Evolutionary conservation across 1,140 invertebrate species (phyloP).

Genomic region (Potamilus streckersoni): DNA sequence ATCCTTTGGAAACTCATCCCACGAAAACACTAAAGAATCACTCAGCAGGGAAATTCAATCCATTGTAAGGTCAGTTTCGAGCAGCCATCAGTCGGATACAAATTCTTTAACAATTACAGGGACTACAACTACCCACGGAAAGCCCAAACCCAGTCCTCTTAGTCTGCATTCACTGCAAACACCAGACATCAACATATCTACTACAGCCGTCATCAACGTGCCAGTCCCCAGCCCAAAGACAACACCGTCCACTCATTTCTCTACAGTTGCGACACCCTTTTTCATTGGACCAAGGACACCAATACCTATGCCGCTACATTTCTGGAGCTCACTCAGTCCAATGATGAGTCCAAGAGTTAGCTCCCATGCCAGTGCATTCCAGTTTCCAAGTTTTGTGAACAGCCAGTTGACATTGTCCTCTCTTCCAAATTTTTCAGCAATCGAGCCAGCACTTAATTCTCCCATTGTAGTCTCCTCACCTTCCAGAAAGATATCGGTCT

Average conservation of each 20-base stretch:
- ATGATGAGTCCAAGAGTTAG: slow-evolving; percentile 53
- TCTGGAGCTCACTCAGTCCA: slow-evolving; percentile 62
- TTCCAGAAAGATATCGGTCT: slow-evolving; percentile 9
- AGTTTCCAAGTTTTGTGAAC: slow-evolving; percentile 53
- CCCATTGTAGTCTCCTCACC: background rate
- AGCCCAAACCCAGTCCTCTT: slow-evolving; percentile 47
- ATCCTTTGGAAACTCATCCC: slow-evolving; percentile 1
- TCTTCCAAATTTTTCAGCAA: slow-evolving; percentile 20
- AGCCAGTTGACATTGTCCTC: slow-evolving; percentile 48
- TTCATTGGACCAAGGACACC: slow-evolving; percentile 46
- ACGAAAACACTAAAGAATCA: background rate
- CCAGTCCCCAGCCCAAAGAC: slow-evolving; percentile 34
- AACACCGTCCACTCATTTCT: slow-evolving; percentile 33
- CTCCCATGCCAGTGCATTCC: slow-evolving; percentile 46
- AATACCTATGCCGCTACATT: slow-evolving; percentile 54
- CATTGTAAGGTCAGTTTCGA: background rate
- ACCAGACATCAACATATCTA: slow-evolving; percentile 12
- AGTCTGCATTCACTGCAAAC: slow-evolving; percentile 36
- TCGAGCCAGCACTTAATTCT: slow-evolving; percentile 16
- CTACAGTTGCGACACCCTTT: slow-evolving; percentile 53
- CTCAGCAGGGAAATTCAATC: slow-evolving; percentile 1
- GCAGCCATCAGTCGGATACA: slow-evolving; percentile 7
- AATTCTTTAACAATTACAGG: slow-evolving; percentile 7
- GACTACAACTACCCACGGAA: background rate
- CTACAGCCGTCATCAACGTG: slow-evolving; percentile 17